Conservation (phyloP, 2,797 vertebrate species). For the Microctenopoma stevenorrisi region DNA sequence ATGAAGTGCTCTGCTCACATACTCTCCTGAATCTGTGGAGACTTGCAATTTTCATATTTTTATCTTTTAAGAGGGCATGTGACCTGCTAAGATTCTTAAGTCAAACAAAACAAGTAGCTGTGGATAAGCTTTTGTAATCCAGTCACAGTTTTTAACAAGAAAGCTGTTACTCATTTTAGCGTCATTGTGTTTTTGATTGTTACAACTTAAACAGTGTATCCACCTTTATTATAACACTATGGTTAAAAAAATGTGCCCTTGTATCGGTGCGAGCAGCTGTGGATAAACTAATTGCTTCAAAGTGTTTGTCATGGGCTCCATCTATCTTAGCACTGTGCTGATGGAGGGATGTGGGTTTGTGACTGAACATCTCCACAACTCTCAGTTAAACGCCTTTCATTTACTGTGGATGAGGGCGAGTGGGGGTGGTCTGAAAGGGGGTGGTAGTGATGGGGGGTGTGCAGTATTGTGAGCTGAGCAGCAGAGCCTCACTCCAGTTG, state of each 20-base stretch:
- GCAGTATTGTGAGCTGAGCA: slow-evolving; percentile 78
- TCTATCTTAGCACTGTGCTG: slow-evolving; percentile 18
- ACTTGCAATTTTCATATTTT: slow-evolving; percentile 58
- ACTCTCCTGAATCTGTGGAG: slow-evolving; percentile 34
- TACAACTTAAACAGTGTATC: slow-evolving; percentile 2
- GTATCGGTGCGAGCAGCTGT: slow-evolving; percentile 6
- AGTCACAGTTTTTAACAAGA: slow-evolving; percentile 59
- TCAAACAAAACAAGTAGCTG: slow-evolving; percentile 72
- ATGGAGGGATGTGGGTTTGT: slow-evolving; percentile 34
- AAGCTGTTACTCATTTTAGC: slow-evolving; percentile 26
- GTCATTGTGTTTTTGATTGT: slow-evolving; percentile 13
- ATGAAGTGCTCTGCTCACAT: slow-evolving; percentile 2
- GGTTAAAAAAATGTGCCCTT: background rate
- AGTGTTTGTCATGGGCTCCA: slow-evolving; percentile 16
- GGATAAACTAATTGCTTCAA: slow-evolving; percentile 32
- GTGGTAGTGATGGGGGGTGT: slow-evolving; percentile 38
- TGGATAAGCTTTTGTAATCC: slow-evolving; percentile 79
- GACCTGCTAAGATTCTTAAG: slow-evolving; percentile 82
- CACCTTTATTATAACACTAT: background rate
- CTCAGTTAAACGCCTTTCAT: slow-evolving; percentile 70
- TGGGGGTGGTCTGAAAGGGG: slow-evolving; percentile 41
- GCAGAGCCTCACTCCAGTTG: slow-evolving; percentile 77
- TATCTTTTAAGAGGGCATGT: slow-evolving; percentile 75
- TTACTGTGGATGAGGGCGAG: slow-evolving; percentile 52
- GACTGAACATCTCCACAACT: slow-evolving; percentile 57